Percentiles rank a stretch among this genome's conserved stretches.
phyloP scores from a whole-genome alignment of 1,140 invertebrate species.

The Ctenoplectra terminalis region DNA sequence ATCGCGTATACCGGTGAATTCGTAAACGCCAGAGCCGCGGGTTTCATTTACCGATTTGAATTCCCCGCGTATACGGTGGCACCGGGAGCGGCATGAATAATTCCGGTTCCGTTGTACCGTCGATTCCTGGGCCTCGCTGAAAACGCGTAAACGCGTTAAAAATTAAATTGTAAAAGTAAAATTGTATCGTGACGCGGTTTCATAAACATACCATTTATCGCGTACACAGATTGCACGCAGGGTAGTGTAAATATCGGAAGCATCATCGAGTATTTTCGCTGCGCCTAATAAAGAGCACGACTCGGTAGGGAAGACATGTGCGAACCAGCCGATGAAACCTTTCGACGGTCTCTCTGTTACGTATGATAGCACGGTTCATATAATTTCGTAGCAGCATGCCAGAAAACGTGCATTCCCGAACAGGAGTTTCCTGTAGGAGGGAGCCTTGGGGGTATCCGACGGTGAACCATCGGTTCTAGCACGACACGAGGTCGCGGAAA shows the following conservation, averaged over 20 bases:
- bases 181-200: too few relatives aligned
- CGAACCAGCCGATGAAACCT: neutral
- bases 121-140: too few relatives aligned
- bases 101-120: neutral
- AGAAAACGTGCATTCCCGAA: constrained; percentile 40
- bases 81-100: constrained; percentile 34
- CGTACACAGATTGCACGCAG: neutral
- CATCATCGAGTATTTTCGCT: constrained; percentile 7
- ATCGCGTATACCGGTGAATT: constrained; percentile 25
- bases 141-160: neutral
- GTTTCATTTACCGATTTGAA: constrained; percentile 38
- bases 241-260: constrained; percentile 9
- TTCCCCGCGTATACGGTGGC: neutral
- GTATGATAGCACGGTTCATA: constrained; percentile 26
- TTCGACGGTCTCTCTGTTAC: constrained; percentile 25
- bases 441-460: constrained; percentile 55
- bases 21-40: constrained; percentile 14
- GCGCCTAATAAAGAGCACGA: neutral
- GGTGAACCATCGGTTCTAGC: constrained; percentile 56
- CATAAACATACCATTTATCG: neutral
- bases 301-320: neutral
- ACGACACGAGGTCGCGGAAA: constrained; percentile 59
- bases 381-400: constrained; percentile 44
- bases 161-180: too few relatives aligned
- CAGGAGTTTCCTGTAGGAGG: constrained; percentile 55